Evolutionary conservation across 2,113 vertebrate species (phyloP), one percentile per base, ranked within the genome.

Genomic region (Periophthalmodon schlosseri): DNA sequence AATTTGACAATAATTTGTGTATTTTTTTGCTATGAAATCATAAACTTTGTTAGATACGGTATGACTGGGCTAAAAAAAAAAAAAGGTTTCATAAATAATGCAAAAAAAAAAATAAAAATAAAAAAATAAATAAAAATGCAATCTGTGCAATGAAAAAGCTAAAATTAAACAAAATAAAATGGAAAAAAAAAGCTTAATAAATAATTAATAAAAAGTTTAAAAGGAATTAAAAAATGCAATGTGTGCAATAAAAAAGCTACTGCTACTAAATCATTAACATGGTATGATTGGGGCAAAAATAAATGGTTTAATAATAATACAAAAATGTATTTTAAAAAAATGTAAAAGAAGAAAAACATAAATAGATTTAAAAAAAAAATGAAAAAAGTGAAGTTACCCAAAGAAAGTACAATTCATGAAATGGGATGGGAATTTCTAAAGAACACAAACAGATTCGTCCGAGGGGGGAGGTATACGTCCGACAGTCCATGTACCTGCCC

Each of bases 251-350:
- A 50, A 50, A 50, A 10, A 90, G 95, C 94, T 89, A 95, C 96
- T 95, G 95, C 95, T 94, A 95, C 95, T 95, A 95, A 97, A 97
- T 98, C 97, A 98, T 98, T 98, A 98, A 96, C 95, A 94, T 94
- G 96, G 96, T 98, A 96, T 97, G 96, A 96, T 95, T 95, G 95
- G 94, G 95, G 93, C 90, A 94, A 93, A 94, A 93, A 79, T 79
- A 15, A 56, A n/a, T n/a, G 1, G 20, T 12, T 9, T 11, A 58
- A 58, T 12, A 23, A 23, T 23, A 58, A 57, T 10, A 58, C 23
- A 21, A 10, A 23, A 58, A 8, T 14, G 16, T 56, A 56, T 1
- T 18, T 2, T 4, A 56, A 56, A 56, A 20, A 20, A 21, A 56
- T 7, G n/a, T 1, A 56, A 12, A 24, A 58, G 24, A 24, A 23